Evolutionary conservation across 2,888 invertebrate species (phyloP), one percentile per base, ranked within the genome.

Genomic region (Xestia xanthographa): DNA sequence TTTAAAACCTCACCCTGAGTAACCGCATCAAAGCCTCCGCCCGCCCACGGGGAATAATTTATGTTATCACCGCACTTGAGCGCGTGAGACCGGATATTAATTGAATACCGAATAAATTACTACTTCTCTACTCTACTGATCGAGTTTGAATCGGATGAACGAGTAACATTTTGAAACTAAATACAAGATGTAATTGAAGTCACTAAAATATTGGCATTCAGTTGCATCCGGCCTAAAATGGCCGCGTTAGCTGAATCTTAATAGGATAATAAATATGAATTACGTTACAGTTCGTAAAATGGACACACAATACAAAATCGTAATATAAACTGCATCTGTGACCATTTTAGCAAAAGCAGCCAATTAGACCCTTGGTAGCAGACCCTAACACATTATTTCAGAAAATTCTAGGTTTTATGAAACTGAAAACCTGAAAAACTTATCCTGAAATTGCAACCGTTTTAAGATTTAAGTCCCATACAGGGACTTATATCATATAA

Each of bases 11-110:
- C 66, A 79, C 76, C 79, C 84, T 87, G 77, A 67, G 66, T 77
- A 85, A 92, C 93, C 93, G 86, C 94, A 93, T 92, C 92, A 93
- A 93, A 93, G 93, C 87, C 86, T 86, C 85, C 82, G 88, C 83
- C 92, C 92, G 89, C 90, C 92, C 90, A 91, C 92, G 77, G 86
- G 80, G 75, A 85, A 87, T 93, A 91, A 93, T 93, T 93, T 93
- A 94, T 93, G 88, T 91, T 93, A 92, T 91, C 90, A 90, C 86
- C 87, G 87, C 87, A 87, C 88, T 87, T 88, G 82, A 84, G 86
- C 84, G 86, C 88, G 88, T 92, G 90, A 89, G 92, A 92, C 94
- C 95, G 95, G 95, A 95, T 93, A 94, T 93, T 92, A 92, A 93
- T 93, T 92, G 91, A 92, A 95, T 95, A 89, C 95, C 94, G 76